Evolutionary conservation across 2,797 vertebrate species (phyloP).

Genomic region (Chelonia mydas): DNA sequence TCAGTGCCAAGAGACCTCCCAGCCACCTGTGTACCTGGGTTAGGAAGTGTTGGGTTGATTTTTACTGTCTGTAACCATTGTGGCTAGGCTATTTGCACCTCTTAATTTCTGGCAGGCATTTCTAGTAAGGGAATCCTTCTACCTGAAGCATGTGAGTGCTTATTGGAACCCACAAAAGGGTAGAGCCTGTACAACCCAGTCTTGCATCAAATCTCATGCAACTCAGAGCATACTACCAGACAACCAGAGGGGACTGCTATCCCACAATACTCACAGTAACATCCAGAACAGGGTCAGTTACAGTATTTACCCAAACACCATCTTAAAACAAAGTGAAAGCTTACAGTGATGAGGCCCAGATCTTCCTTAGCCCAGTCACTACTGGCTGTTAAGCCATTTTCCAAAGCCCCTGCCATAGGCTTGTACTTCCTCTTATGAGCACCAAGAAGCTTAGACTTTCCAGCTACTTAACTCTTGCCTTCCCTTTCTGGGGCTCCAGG

Average conservation of each 20-base stretch:
- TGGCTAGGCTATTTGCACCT: not conserved
- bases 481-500: not conserved
- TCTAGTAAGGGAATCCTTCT: not conserved
- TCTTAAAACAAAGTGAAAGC: not conserved
- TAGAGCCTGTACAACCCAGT: not conserved
- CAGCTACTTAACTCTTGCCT: not conserved
- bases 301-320: not conserved
- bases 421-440: not conserved
- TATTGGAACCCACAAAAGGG: not conserved
- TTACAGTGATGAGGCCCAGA: not conserved
- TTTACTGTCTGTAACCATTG: not conserved
- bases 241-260: not conserved
- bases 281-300: not conserved
- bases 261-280: not conserved
- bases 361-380: not conserved
- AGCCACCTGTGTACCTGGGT: not conserved
- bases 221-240: rapidly evolving
- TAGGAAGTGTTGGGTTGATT: not conserved
- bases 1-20: not conserved
- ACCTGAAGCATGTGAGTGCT: not conserved
- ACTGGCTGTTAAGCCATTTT: not conserved
- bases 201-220: rapidly evolving
- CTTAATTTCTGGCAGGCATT: not conserved
- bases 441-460: not conserved
- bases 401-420: not conserved